Base-by-base conservation (phyloP, 2,113 vertebrate genomes). In the Penelope pileata region DNA sequence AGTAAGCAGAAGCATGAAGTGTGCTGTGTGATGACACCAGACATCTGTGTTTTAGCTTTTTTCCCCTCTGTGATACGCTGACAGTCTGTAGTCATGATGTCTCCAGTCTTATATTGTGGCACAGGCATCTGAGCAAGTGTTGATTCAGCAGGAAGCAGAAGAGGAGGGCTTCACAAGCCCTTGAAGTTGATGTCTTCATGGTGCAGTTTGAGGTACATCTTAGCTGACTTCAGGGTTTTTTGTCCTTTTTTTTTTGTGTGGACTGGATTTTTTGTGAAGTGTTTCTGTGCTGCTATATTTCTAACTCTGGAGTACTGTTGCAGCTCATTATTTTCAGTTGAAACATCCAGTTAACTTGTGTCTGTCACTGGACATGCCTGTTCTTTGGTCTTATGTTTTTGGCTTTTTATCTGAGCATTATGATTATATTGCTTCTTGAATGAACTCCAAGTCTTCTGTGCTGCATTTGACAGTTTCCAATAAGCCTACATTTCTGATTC, bases 361-460 rank as follows among this genome's bases (percentile, higher is more conserved):
- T 62, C 91, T 47, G 9, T 68, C 27, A 45, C 45, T 83, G 56
- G 16, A 68, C 81, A 50, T 93, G 51, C 38, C 42, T 75, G 53
- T 30, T 36, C 73, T 32, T 93, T 93, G 82, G 60, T 85, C 82
- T 27, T 5, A 22, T 42, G 70, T 29, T 93, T 90, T 24, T 94
- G 29, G 42, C 36, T 92, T 84, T 89, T 70, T 73, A 70, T 79
- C 63, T 66, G 43, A 94, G 82, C 63, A 64, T 43, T 58, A 16
- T 54, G 59, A 88, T 96, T 70, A 80, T 54, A 89, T 78, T 96
- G 64, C 32, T 84, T 62, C 94, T 89, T 93, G 90, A 96, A 88
- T 89, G 26, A 83, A 63, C 45, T 86, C 86, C 83, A 96, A n/a
- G 11, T 85, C 69, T 96, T 74, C 86, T 78, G 19, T 90, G 77